These are phyloP conservation scores for Prenolepis imparis DNA, from an alignment of 2,888 invertebrate species.

Conservation along the genomic window DNA sequence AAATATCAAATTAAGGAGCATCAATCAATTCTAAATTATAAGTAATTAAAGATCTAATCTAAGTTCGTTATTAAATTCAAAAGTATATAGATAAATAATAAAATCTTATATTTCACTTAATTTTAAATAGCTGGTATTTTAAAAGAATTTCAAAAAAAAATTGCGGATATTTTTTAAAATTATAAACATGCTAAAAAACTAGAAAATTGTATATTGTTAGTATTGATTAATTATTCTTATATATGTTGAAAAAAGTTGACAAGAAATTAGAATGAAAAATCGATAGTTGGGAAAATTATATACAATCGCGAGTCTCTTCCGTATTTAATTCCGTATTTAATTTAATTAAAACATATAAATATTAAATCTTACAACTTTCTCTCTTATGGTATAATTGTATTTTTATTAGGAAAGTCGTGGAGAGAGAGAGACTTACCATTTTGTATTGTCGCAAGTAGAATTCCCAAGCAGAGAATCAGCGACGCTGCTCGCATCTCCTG, in stretches of 20 bases:
- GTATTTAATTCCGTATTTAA: neutral
- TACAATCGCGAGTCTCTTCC: neutral
- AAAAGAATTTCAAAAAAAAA: neutral
- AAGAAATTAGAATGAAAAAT: neutral
- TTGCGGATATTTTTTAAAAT: neutral
- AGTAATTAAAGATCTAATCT: neutral
- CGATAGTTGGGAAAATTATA: neutral
- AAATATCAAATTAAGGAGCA: neutral
- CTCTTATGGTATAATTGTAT: neutral
- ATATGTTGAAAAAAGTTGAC: neutral
- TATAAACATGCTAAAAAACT: neutral
- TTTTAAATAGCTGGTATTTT: neutral
- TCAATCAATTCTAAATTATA: neutral
- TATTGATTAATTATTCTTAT: neutral
- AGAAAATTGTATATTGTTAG: neutral
- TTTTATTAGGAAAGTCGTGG: neutral
- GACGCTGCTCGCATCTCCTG: conserved; percentile 81
- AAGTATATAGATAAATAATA: neutral
- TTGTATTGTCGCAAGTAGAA: conserved; percentile 78
- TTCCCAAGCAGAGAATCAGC: conserved; percentile 79
- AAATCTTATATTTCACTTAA: neutral
- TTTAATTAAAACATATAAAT: neutral
- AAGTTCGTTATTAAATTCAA: neutral
- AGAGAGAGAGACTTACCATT: conserved; percentile 79
- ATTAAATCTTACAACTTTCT: conserved; percentile 21